A percentile compares a stretch with the other conserved stretches of the same genome.
Conservation (phyloP, 2,888 invertebrate species). For the Eledona agricola region DNA sequence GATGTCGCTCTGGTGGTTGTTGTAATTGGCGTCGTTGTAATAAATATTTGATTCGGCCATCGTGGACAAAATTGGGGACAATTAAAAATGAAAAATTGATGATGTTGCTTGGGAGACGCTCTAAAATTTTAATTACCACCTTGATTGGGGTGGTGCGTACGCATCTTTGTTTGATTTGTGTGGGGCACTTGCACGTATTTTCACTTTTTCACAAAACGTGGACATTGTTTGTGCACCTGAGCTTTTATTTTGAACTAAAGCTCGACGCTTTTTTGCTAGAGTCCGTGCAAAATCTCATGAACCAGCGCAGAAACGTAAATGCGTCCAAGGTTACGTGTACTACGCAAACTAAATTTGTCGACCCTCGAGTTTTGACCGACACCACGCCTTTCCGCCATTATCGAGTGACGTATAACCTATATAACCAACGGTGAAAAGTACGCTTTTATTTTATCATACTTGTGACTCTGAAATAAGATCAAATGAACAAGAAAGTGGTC, state of each 20-base stretch:
- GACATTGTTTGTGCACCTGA: conserved; percentile 8
- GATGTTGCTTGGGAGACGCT: conserved; percentile 20
- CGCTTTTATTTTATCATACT: too few species aligned
- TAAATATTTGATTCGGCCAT: conserved; percentile 52
- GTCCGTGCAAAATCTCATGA: too few species aligned
- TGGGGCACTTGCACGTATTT: neutral
- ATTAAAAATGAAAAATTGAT: conserved; percentile 32
- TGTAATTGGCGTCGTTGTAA: conserved; percentile 47
- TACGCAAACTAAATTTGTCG: too few species aligned
- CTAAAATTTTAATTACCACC: conserved; percentile 24
- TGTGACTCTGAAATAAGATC: too few species aligned
- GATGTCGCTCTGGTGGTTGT: conserved; percentile 11
- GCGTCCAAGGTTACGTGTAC: too few species aligned
- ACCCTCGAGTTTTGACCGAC: too few species aligned
- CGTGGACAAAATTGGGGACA: conserved; percentile 31
- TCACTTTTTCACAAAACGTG: neutral
- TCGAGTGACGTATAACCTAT: too few species aligned
- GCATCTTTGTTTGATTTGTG: neutral
- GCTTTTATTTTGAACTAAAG: conserved; percentile 14
- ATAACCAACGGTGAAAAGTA: too few species aligned
- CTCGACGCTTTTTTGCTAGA: too few species aligned
- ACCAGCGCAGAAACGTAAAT: too few species aligned
- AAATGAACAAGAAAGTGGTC: too few species aligned
- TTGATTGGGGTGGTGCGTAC: conserved; percentile 16
- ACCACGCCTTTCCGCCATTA: too few species aligned